Base-by-base conservation (phyloP, 2,888 invertebrate genomes). In the Drosophila formosana region DNA sequence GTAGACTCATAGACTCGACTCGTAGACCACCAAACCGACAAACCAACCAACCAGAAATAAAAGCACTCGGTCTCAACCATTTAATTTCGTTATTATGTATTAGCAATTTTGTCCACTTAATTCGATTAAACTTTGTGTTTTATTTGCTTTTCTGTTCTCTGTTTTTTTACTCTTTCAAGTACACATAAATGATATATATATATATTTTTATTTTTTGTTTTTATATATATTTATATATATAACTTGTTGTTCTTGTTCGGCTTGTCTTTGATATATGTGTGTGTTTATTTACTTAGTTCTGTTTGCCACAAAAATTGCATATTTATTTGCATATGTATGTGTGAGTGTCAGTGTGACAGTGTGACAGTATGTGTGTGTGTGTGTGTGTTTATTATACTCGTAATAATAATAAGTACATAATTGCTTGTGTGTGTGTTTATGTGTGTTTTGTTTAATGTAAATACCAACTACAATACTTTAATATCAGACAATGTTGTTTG, bases 401-500 rank as follows among this genome's bases (percentile, higher is more conserved):
- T 43, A 64, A 75, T 53, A 49, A 73, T 62, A 46, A 72, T 72
- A 71, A 63, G 63, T 63, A 66, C 57, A 74, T 82, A 79, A 72
- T 66, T 78, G 63, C 37, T 39, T 76, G 56, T 51, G 39, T 81
- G 60, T 58, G 39, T 65, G 13, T 76, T 53, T 52, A 43, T 81
- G 55, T 58, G 39, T 65, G n/a, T 63, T 39, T 25, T 60, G 60
- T 57, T 64, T 61, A 66, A 52, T 64, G 58, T 71, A 75, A 82
- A 80, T 86, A 88, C 68, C 82, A 88, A 82, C 82, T 82, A 82
- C 82, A 82, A 82, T 82, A 88, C 88, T 88, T 88, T 82, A 74
- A 72, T 86, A 79, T 85, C 88, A 85, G 88, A 85, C 82, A 76
- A 74, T 79, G 61, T 75, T 52, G 66, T 56, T 34, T 47, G 8